phyloP scores from a whole-genome alignment of 2,113 vertebrate species.

The Calonectris borealis region DNA sequence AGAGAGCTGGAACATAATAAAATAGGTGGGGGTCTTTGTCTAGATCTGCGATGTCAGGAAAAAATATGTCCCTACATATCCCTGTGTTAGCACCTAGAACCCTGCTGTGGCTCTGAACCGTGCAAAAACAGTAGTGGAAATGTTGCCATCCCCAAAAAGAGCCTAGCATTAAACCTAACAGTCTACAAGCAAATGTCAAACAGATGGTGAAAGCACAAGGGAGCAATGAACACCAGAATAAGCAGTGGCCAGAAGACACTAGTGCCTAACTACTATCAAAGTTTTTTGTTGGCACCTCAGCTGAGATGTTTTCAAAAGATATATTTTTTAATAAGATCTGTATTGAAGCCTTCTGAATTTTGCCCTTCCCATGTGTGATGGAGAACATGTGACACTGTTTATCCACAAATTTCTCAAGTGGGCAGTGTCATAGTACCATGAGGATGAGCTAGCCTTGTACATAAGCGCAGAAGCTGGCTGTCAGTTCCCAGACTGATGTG shows the following conservation, averaged over 20 bases:
- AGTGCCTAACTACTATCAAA: neutral
- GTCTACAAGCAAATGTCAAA: neutral
- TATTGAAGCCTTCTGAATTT: neutral
- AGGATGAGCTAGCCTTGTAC: neutral
- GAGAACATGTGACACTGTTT: neutral
- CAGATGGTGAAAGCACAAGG: neutral
- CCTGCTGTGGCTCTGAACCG: fast-evolving
- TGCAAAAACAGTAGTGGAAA: neutral
- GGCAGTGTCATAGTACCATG: neutral
- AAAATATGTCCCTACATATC: neutral
- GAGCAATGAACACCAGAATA: neutral
- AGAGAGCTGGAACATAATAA: neutral
- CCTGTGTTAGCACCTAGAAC: neutral
- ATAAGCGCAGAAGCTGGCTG: neutral
- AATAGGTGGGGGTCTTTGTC: neutral
- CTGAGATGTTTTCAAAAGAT: neutral
- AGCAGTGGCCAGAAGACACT: neutral
- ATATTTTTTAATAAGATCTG: neutral
- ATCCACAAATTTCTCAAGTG: neutral
- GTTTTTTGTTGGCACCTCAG: neutral
- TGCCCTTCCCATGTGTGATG: neutral
- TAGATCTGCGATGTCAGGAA: neutral
- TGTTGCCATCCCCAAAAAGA: neutral
- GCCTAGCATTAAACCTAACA: neutral
- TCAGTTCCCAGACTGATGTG: neutral